phyloP scores from a whole-genome alignment of 2,113 vertebrate species.

The Cairina moschata region DNA sequence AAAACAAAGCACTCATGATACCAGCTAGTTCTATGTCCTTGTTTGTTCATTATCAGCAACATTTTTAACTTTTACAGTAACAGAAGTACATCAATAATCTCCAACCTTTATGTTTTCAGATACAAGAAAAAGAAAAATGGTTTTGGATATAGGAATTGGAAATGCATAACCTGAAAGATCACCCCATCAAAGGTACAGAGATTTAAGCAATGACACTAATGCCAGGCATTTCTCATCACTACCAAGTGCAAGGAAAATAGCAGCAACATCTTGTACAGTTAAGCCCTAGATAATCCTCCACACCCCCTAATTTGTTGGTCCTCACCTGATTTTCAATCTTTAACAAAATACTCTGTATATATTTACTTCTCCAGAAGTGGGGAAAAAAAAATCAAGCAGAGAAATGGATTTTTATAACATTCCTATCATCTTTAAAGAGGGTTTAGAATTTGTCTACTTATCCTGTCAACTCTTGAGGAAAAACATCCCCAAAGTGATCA shows the following conservation, averaged over 20 bases:
- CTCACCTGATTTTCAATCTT: not conserved
- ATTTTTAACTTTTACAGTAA: not conserved
- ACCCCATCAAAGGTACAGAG: not conserved
- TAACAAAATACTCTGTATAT: not conserved
- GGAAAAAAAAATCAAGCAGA: not conserved
- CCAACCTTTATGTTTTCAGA: not conserved
- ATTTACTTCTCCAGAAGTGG: not conserved
- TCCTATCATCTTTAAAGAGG: not conserved
- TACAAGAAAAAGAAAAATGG: not conserved
- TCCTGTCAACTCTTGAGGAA: not conserved
- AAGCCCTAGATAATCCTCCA: not conserved
- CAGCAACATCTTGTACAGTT: not conserved
- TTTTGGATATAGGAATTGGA: not conserved
- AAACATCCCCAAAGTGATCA: not conserved
- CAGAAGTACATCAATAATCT: not conserved
- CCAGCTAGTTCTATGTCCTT: not conserved
- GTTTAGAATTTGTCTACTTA: not conserved
- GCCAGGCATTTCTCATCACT: not conserved
- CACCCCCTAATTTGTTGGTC: not conserved
- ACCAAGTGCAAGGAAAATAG: not conserved
- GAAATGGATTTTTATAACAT: not conserved
- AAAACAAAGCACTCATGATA: not conserved
- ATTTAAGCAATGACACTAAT: not conserved
- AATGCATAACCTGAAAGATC: not conserved
- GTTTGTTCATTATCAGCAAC: not conserved